Evolutionary conservation across 2,888 invertebrate genomes (phyloP), one percentile per base, ranked within the genome.

Genomic region (Microctonus hyperodae): DNA sequence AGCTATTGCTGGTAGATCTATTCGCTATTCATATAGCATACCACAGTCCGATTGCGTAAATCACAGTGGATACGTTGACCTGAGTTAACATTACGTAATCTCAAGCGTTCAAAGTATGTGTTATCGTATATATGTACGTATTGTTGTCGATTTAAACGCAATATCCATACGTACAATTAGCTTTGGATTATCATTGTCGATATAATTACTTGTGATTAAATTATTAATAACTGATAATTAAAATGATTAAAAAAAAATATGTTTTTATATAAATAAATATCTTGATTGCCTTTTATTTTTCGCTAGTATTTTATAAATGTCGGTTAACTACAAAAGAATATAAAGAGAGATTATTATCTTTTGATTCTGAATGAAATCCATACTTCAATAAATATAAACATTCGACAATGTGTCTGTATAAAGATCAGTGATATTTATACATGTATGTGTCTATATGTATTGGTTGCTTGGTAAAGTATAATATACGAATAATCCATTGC

Each of bases 1-100:
- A 65, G 62, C 63, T 70, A 64, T 73, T 70, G 70, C 74, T 75
- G 72, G 63, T 64, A 70, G 73, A 72, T 72, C 71, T 74, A 74
- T 72, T 44, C 72, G 71, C 81, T 81, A 81, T 82, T 81, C 80
- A 81, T n/a, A n/a, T 82, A 81, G 81, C 77, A 73, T 79, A 77
- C 78, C 76, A 76, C 77, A 81, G 77, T 81, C 80, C 81, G 82
- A 81, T 81, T 81, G 81, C 82, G 81, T 83, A 82, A 82, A 82
- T 77, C 77, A 73, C 65, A 73, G 76, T 75, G 80, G 81, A 81
- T 82, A 80, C 83, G 76, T 82, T 83, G 83, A 83, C 83, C 83
- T 80, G 79, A 77, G 74, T 60, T 28, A 23, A 51, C 51, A 67
- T 73, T 73, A 68, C 69, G 70, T 69, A 75, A 73, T 65, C 55